phyloP scores from a whole-genome alignment of 1,140 invertebrate genomes.

The Druon quercuslanigerum region DNA sequence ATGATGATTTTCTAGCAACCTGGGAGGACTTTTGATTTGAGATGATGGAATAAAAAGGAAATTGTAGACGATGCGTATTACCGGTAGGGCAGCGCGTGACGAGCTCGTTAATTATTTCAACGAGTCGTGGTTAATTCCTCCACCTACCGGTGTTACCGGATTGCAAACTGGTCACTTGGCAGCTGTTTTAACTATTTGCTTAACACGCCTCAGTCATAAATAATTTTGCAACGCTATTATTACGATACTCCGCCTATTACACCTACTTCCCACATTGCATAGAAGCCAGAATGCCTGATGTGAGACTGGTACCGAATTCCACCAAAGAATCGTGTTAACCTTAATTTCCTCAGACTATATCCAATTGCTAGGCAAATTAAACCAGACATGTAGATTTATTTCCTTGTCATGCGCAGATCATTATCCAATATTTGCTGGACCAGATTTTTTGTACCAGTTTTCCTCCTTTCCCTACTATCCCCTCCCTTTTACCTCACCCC shows the following conservation, averaged over 20 bases:
- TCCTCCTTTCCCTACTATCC: too few relatives aligned
- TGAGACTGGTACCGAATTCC: constrained; percentile 46
- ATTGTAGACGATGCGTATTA: constrained; percentile 39
- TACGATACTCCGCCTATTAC: constrained; percentile 62
- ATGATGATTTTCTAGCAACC: too few relatives aligned
- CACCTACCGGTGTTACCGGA: constrained; percentile 54
- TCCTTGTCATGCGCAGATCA: constrained; percentile 34
- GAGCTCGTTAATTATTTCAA: constrained; percentile 74
- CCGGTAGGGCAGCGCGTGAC: constrained; percentile 52
- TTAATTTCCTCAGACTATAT: constrained; percentile 50
- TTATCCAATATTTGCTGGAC: constrained; percentile 25
- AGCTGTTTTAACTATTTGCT: constrained; percentile 73
- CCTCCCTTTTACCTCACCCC: too few relatives aligned
- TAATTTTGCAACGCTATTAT: constrained; percentile 65
- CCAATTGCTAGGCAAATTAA: constrained; percentile 53
- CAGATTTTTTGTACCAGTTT: neutral
- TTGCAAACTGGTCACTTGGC: constrained; percentile 65
- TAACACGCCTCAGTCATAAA: constrained; percentile 65
- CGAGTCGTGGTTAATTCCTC: constrained; percentile 66
- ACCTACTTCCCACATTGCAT: constrained; percentile 54
- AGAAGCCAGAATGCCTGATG: constrained; percentile 39
- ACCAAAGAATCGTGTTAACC: constrained; percentile 50
- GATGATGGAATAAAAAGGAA: constrained; percentile 36
- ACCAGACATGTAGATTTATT: constrained; percentile 38
- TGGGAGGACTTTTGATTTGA: neutral